Conservation (phyloP, 2,797 vertebrate genomes). For the Catamblyrhynchus diadema region DNA sequence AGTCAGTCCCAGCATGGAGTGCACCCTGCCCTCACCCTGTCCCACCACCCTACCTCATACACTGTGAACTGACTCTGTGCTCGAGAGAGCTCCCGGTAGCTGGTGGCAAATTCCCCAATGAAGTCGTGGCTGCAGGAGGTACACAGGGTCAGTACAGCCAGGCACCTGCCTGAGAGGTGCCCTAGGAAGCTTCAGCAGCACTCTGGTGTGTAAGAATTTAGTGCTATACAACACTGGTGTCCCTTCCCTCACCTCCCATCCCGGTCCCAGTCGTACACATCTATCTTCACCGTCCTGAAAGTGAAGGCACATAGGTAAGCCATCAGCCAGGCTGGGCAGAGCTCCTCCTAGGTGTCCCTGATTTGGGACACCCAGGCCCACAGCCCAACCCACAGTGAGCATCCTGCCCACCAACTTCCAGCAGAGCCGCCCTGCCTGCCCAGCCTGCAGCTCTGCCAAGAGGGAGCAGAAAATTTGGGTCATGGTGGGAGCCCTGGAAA, state of each 20-base stretch:
- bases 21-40: accelerated
- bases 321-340: not conserved
- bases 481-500: not conserved
- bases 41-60: slow-evolving; percentile 81
- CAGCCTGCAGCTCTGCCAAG: accelerated
- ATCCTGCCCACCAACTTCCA: not conserved
- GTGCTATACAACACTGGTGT: not conserved
- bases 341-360: not conserved
- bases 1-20: not conserved
- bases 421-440: not conserved
- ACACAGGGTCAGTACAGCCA: accelerated
- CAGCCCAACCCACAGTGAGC: accelerated
- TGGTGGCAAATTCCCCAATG: slow-evolving; percentile 95
- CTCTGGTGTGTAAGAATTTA: not conserved
- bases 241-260: slow-evolving; percentile 87
- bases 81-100: slow-evolving; percentile 92
- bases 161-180: not conserved
- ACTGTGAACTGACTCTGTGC: slow-evolving; percentile 96
- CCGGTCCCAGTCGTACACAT: slow-evolving; percentile 96
- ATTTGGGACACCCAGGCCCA: not conserved
- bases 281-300: slow-evolving; percentile 94
- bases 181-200: not conserved
- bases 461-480: slow-evolving; percentile 11
- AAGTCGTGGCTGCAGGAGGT: slow-evolving; percentile 85
- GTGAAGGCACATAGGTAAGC: not conserved